Percentiles rank a stretch among this genome's conserved stretches.
These are phyloP conservation scores for Hyphantria cunea DNA, from an alignment of 1,140 invertebrate genomes.

Conservation along the genomic window DNA sequence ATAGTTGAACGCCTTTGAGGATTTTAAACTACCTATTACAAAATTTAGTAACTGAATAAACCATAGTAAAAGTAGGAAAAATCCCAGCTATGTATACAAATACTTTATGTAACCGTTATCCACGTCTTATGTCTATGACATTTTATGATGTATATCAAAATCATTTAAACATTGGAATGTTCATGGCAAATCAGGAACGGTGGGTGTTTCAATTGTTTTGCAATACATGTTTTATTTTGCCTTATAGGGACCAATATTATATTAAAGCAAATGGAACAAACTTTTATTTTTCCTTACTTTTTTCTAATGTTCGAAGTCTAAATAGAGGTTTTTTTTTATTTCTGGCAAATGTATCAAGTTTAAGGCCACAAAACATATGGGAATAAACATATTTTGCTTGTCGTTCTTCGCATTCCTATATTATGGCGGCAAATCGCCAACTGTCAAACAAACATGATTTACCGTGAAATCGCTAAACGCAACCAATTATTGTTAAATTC, in stretches of 20 bases:
- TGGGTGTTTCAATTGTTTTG: neutral
- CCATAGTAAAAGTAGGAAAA: no score
- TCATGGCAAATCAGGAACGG: slow-evolving; percentile 2
- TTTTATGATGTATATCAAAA: neutral
- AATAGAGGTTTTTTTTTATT: no score
- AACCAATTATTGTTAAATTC: slow-evolving; percentile 27
- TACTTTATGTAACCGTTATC: neutral
- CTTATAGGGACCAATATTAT: no score
- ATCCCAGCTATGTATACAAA: no score
- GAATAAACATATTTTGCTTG: slow-evolving; percentile 19
- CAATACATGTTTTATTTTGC: neutral
- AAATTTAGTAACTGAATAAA: no score
- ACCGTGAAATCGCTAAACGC: slow-evolving; percentile 52
- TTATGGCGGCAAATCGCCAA: slow-evolving; percentile 16
- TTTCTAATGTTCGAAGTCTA: no score
- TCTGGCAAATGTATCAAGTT: no score
- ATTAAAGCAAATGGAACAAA: no score
- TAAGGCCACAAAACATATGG: slow-evolving; percentile 11
- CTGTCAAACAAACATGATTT: slow-evolving; percentile 47
- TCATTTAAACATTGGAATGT: neutral
- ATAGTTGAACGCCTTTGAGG: no score
- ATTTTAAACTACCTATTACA: no score
- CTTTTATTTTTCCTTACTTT: no score
- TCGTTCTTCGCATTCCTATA: slow-evolving; percentile 14
- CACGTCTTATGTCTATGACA: neutral